Evolutionary conservation across 2,888 invertebrate species (phyloP).

Genomic region (Drosophila macrothrix): DNA sequence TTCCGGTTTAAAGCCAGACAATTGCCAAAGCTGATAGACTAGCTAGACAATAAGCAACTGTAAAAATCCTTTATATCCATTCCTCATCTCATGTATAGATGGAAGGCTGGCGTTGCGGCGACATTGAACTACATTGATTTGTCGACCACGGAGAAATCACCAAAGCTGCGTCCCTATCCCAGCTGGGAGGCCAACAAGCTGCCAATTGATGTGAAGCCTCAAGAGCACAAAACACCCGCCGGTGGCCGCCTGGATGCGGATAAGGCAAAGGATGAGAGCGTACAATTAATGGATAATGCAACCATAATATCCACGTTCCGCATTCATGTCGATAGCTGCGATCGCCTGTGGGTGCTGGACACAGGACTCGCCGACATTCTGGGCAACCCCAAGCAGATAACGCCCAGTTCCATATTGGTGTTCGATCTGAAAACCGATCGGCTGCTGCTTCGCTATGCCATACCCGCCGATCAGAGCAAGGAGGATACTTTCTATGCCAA

Average conservation of each 20-base stretch:
- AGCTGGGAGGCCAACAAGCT: constrained; percentile 92
- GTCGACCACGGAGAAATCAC: constrained; percentile 88
- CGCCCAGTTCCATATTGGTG: constrained; percentile 88
- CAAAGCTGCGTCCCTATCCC: constrained; percentile 91
- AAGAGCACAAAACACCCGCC: constrained; percentile 70
- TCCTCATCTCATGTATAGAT: constrained; percentile 83
- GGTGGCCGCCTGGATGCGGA: constrained; percentile 83
- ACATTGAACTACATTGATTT: constrained; percentile 89
- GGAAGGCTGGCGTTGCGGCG: constrained; percentile 90
- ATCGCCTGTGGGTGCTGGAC: constrained; percentile 93
- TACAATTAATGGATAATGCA: constrained; percentile 86
- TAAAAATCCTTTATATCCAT: background rate
- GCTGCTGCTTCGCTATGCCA: constrained; percentile 89
- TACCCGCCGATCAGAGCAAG: constrained; percentile 89
- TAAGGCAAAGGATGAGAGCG: constrained; percentile 84
- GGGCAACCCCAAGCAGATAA: constrained; percentile 88
- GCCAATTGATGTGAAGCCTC: constrained; percentile 86
- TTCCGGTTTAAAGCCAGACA: background rate
- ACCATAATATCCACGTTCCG: constrained; percentile 91
- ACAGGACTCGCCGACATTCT: constrained; percentile 90
- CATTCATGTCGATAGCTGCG: constrained; percentile 90
- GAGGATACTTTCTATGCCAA: constrained; percentile 93
- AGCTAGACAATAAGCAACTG: background rate
- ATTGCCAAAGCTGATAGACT: background rate
- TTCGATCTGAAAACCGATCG: constrained; percentile 92